Evolutionary conservation across 2,888 invertebrate species (phyloP).

Genomic region (Pollenia griseotomentosa): DNA sequence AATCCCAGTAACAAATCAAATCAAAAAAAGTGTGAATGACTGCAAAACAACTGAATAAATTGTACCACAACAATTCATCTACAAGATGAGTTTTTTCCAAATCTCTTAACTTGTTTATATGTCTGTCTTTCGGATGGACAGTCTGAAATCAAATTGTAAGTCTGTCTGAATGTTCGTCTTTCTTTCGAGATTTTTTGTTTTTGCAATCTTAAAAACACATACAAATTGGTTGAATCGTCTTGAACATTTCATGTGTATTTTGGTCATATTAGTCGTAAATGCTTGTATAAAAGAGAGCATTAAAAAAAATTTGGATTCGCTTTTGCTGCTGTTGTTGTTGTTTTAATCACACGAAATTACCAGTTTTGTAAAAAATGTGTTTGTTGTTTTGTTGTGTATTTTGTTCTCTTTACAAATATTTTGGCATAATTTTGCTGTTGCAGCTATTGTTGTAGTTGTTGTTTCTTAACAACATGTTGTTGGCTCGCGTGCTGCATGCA

Average conservation of each 20-base stretch:
- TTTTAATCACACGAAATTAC: constrained; percentile 13
- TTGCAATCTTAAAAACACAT: background rate
- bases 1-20: constrained; percentile 9
- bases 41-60: constrained; percentile 27
- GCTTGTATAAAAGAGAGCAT: constrained; percentile 11
- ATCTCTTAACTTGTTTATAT: background rate
- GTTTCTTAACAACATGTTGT: constrained; percentile 43
- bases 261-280: constrained; percentile 11
- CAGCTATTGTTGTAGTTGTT: constrained; percentile 33
- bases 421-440: constrained; percentile 44
- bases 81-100: background rate
- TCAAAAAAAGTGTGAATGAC: constrained; percentile 37
- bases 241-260: constrained; percentile 8
- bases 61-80: constrained; percentile 4
- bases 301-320: constrained; percentile 4
- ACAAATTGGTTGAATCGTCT: constrained; percentile 29
- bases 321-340: background rate
- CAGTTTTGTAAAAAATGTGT: constrained; percentile 51
- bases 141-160: background rate
- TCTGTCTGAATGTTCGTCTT: background rate
- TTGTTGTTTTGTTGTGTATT: constrained; percentile 24
- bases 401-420: constrained; percentile 48
- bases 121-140: background rate
- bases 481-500: constrained; percentile 62
- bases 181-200: background rate